These are phyloP conservation scores for Axea sp. DNA, from an alignment of 2,888 invertebrate species.

Conservation along the genomic window DNA sequence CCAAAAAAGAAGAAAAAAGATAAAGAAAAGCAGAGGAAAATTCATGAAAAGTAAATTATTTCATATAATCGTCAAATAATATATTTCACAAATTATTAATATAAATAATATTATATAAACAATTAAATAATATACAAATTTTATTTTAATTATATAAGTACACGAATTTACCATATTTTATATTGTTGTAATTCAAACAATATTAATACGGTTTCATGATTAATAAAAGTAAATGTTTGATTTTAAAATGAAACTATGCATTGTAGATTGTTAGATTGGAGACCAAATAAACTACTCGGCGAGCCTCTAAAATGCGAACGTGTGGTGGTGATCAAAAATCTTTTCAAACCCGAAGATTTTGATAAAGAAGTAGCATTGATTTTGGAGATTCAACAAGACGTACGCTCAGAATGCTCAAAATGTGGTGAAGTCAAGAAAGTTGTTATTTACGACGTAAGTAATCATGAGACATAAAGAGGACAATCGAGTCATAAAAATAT, in stretches of 20 bases:
- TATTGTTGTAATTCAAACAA: no score
- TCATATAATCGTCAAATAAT: no score
- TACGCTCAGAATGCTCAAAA: constrained; percentile 93
- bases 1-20: constrained; percentile 93
- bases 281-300: constrained; percentile 90
- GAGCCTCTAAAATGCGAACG: constrained; percentile 93
- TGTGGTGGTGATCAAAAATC: constrained; percentile 94
- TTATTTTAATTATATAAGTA: no score
- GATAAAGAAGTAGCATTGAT: constrained; percentile 93
- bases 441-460: constrained; percentile 91
- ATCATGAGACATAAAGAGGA: not conserved
- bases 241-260: no score
- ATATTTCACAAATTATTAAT: no score
- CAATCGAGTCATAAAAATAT: not conserved
- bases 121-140: no score
- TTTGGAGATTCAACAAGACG: constrained; percentile 93
- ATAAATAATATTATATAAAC: no score
- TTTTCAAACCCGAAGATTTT: constrained; percentile 94
- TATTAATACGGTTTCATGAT: no score
- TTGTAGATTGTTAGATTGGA: constrained; percentile 94
- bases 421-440: constrained; percentile 96
- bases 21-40: constrained; percentile 93
- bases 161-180: no score
- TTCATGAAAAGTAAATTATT: constrained; percentile 91
- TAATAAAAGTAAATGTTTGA: no score